Conservation (phyloP, 2,888 invertebrate genomes). For the Chalcis sispes region DNA sequence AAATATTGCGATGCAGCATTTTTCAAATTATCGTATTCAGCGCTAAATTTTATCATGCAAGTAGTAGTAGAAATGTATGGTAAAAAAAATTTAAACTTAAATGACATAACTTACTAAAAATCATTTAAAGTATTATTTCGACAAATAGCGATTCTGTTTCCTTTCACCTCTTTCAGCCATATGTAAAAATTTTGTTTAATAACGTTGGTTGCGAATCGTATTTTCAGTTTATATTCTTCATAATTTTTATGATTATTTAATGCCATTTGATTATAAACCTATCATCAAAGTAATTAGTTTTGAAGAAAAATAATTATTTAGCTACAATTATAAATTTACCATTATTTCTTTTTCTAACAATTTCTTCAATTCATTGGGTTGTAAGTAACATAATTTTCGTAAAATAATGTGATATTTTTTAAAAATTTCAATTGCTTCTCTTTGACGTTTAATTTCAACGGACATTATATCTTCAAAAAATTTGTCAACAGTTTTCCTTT, state of each 20-base stretch:
- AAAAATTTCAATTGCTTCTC: constrained; percentile 50
- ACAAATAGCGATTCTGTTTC: constrained; percentile 49
- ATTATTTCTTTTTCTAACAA: constrained; percentile 60
- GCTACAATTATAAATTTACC: constrained; percentile 43
- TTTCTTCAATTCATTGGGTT: constrained; percentile 53
- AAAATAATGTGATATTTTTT: constrained; percentile 59
- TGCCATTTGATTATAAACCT: constrained; percentile 60
- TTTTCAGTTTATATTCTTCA: constrained; percentile 57
- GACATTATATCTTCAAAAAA: constrained; percentile 50
- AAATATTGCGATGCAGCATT: constrained; percentile 53
- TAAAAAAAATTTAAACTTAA: neutral
- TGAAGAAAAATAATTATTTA: neutral
- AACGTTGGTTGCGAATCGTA: constrained; percentile 48
- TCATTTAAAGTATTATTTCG: constrained; percentile 40
- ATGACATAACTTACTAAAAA: constrained; percentile 32
- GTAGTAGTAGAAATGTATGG: neutral
- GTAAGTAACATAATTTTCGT: constrained; percentile 55
- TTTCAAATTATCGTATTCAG: constrained; percentile 52
- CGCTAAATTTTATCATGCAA: constrained; percentile 35
- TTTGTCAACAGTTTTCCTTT: constrained; percentile 52
- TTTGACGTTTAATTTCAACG: constrained; percentile 56
- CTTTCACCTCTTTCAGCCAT: constrained; percentile 58
- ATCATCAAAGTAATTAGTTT: constrained; percentile 1
- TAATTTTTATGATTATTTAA: constrained; percentile 59
- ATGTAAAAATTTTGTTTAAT: constrained; percentile 50